phyloP scores from a whole-genome alignment of 2,888 invertebrate genomes.

The Macaria notata region DNA sequence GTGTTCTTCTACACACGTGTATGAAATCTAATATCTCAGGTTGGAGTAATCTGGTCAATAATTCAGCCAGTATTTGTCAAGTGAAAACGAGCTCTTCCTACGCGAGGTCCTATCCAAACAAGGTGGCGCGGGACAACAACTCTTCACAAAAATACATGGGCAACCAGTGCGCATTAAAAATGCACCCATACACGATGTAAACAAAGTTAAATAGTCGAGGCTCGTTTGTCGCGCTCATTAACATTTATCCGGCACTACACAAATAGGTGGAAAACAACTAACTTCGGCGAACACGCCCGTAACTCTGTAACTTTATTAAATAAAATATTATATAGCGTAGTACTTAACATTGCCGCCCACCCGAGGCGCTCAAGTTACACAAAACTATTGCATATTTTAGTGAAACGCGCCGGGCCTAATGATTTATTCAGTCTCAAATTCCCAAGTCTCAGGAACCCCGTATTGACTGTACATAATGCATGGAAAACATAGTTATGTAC shows the following conservation, averaged over 20 bases:
- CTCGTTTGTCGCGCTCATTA: constrained; percentile 58
- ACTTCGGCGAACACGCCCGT: constrained; percentile 58
- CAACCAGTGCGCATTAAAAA: constrained; percentile 48
- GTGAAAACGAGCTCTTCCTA: neutral
- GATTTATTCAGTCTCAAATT: constrained; percentile 76
- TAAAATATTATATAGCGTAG: constrained; percentile 70
- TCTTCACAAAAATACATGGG: constrained; percentile 5
- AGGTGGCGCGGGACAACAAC: neutral
- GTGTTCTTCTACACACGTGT: no score
- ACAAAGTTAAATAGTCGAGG: constrained; percentile 54
- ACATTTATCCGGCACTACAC: constrained; percentile 56
- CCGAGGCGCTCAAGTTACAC: constrained; percentile 75
- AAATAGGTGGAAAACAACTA: constrained; percentile 61
- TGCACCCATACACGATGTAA: constrained; percentile 45
- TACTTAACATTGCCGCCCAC: constrained; percentile 61
- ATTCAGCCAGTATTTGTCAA: no score
- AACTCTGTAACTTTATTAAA: constrained; percentile 68
- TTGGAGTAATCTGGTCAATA: no score
- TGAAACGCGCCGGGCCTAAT: constrained; percentile 67
- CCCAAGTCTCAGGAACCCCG: constrained; percentile 63
- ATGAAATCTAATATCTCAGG: no score
- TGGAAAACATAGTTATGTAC: constrained; percentile 50
- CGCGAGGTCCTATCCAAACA: constrained; percentile 5
- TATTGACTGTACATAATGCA: constrained; percentile 73
- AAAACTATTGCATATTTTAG: constrained; percentile 80